Evolutionary conservation across 2,797 vertebrate species (phyloP).

Genomic region (Euthynnus affinis): DNA sequence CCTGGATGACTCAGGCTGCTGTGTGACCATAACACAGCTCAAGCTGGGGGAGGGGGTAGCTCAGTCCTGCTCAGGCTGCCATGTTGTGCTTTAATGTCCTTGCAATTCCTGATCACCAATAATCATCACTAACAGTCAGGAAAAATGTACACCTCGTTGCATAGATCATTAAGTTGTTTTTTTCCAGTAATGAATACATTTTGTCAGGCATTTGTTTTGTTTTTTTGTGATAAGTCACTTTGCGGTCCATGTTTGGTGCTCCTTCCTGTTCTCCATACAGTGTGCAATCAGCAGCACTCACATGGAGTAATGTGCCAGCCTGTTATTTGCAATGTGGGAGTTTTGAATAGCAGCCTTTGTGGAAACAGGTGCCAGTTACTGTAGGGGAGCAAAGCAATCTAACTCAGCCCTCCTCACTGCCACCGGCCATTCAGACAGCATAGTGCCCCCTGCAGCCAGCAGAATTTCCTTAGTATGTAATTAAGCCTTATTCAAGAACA

Average conservation of each 20-base stretch:
- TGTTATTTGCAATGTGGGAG: slow-evolving; percentile 56
- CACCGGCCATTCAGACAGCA: slow-evolving; percentile 37
- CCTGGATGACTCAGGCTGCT: not conserved
- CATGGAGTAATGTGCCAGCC: slow-evolving; percentile 28
- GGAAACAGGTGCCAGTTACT: slow-evolving; percentile 56
- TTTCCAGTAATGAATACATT: not conserved
- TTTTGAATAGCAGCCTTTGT: slow-evolving; percentile 57
- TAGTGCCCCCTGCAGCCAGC: slow-evolving; percentile 30
- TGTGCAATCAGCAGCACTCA: slow-evolving; percentile 27
- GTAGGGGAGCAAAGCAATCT: slow-evolving; percentile 36
- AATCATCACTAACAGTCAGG: not conserved
- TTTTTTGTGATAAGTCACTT: slow-evolving; percentile 1
- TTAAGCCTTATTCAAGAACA: slow-evolving; percentile 55
- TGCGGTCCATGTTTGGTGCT: slow-evolving; percentile 1
- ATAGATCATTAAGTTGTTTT: not conserved
- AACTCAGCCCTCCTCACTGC: slow-evolving; percentile 20
- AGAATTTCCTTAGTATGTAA: slow-evolving; percentile 35
- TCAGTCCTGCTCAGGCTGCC: not conserved
- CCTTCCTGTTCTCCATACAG: not conserved
- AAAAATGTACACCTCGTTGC: not conserved
- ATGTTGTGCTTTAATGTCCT: too few relatives aligned
- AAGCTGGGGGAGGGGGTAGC: not conserved
- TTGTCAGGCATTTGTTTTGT: not conserved
- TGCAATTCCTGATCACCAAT: not conserved
- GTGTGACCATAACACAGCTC: not conserved